These are phyloP conservation scores for Riparia riparia DNA, from an alignment of 2,113 vertebrate genomes.

Conservation along the genomic window DNA sequence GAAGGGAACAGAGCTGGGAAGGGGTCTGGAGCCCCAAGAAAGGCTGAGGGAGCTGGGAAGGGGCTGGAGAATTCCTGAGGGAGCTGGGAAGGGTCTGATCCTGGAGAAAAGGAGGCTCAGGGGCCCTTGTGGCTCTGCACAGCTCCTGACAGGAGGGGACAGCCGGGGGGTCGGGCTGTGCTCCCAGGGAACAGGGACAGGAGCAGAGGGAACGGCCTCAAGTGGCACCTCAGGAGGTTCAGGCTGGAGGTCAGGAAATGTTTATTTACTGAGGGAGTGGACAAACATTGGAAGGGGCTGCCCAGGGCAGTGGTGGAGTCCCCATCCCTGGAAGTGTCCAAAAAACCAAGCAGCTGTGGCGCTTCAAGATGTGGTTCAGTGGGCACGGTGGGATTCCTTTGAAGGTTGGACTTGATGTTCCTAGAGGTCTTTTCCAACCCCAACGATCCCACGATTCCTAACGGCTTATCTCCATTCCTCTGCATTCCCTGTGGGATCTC, in stretches of 20 bases:
- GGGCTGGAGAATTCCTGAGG: not conserved
- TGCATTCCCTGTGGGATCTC: not conserved
- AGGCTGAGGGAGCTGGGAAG: not conserved
- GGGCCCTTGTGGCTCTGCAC: not conserved
- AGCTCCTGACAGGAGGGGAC: not conserved
- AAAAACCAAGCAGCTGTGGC: not conserved
- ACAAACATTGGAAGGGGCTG: not conserved
- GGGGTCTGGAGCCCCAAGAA: not conserved
- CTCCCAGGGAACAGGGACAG: not conserved
- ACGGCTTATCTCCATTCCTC: not conserved
- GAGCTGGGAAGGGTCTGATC: not conserved
- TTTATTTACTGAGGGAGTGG: not conserved
- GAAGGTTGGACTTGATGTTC: not conserved
- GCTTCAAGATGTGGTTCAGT: fast-evolving
- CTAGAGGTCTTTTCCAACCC: not conserved
- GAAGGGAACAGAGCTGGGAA: not conserved
- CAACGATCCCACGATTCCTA: not conserved
- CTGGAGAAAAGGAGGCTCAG: not conserved
- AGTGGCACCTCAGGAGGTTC: not conserved
- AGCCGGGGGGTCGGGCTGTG: not conserved
- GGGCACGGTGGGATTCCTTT: fast-evolving
- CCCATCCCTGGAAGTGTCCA: not conserved
- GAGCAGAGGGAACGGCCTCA: not conserved
- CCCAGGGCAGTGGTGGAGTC: not conserved
- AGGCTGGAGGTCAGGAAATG: not conserved